Evolutionary conservation across 2,797 vertebrate species (phyloP), one percentile per base, ranked within the genome.

Genomic region (Myripristis jacobus): DNA sequence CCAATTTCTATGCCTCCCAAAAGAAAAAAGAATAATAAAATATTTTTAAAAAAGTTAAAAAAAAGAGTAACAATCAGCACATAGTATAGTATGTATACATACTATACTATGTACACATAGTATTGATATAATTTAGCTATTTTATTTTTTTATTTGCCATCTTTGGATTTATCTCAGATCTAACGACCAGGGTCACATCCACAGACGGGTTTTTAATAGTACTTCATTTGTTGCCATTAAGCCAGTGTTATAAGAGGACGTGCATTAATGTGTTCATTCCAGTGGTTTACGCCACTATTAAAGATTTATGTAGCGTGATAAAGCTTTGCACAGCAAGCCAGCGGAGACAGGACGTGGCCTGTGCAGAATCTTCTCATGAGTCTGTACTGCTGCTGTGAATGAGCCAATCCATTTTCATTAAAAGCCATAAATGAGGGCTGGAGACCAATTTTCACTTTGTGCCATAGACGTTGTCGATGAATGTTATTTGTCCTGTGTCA

Each of bases 401-500:
- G 75, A 77, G 68, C 62, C 82, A 80, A 76, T 86, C 76, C 55
- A 38, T 85, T 83, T 84, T 84, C 18, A 80, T 82, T 73, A 80
- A 0, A 2, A 38, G 38, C 76, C 21, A 16, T 58, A 53, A 61
- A 47, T 48, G 22, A 68, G 10, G 13, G 6, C 44, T 52, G 21
- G 15, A 29, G 57, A 55, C 38, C 12, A 41, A 15, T 12, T 51
- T 51, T 10, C 21, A 51, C 11, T 47, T 47, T 51, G 48, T 6
- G 3, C 12, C 24, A 3, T 22, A 24, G 48, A 51, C 9, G 19
- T 25, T 24, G 48, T 13, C 8, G 22, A 51, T 51, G 22, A 24
- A 51, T 51, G 18, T 5, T 22, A 19, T 12, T 27, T 25, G 3
- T 15, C 15, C 11, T 8, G 12, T 19, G 8, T 55, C n/a, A 15